A percentile compares a stretch with the other conserved stretches of the same genome.
Evolutionary conservation across 2,797 vertebrate genomes (phyloP).

Genomic region (Knipowitschia caucasica): DNA sequence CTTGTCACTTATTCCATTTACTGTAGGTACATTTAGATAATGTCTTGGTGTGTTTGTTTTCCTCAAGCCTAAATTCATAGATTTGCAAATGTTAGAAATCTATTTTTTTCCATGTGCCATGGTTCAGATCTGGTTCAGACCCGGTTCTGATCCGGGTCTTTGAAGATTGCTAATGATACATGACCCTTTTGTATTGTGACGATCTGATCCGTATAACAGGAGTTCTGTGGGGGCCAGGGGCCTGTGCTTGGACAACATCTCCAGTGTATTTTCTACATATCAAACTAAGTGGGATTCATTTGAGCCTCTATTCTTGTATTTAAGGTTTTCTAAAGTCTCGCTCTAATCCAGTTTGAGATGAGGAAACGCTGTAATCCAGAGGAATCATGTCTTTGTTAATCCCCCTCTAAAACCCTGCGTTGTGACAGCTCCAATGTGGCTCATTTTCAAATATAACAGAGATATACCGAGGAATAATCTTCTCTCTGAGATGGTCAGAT

Average conservation of each 20-base stretch:
- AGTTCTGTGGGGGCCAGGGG: not conserved
- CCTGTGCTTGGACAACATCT: not conserved
- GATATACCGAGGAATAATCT: not conserved
- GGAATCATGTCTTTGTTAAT: slow-evolving; percentile 3
- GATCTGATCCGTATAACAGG: too few species aligned
- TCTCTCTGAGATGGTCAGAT: too few species aligned
- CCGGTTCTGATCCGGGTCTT: too few species aligned
- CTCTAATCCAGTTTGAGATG: slow-evolving; percentile 7
- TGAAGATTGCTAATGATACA: too few species aligned
- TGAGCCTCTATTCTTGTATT: not conserved
- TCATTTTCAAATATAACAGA: not conserved
- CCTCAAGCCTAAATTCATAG: too few species aligned
- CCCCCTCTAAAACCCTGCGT: not conserved
- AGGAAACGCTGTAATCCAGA: not conserved
- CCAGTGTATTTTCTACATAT: not conserved
- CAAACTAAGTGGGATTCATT: slow-evolving; percentile 1
- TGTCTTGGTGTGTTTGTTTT: not conserved
- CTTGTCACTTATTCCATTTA: too few species aligned
- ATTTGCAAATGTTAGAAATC: too few species aligned
- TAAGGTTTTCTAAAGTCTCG: slow-evolving; percentile 5
- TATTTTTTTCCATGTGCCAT: too few species aligned
- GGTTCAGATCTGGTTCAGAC: too few species aligned
- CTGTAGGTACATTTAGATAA: too few species aligned
- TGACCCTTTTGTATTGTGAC: too few species aligned
- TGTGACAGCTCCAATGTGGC: not conserved